A percentile compares a stretch with the other conserved stretches of the same genome.
Conservation (phyloP, 2,888 invertebrate species). For the Agriopis aurantiaria region DNA sequence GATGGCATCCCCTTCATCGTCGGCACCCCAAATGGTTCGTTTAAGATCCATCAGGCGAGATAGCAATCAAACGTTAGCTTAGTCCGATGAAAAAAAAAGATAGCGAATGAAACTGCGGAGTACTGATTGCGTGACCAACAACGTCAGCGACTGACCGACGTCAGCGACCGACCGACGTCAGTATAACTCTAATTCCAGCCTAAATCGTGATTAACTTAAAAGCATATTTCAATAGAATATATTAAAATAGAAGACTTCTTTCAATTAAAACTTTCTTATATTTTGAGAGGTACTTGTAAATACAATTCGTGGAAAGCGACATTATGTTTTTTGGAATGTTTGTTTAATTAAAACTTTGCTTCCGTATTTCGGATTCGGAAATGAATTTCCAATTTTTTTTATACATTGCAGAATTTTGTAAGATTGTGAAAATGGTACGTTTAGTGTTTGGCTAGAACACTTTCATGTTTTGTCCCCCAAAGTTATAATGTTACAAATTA, state of each 20-base stretch:
- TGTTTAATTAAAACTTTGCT: constrained; percentile 22
- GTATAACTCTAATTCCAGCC: background rate
- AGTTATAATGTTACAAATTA: no score
- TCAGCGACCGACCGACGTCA: no score
- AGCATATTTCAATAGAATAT: constrained; percentile 1
- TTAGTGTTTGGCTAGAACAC: background rate
- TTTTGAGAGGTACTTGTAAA: constrained; percentile 17
- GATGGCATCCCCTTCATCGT: no score
- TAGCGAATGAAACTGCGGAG: no score
- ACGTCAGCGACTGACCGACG: no score
- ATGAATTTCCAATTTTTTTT: background rate
- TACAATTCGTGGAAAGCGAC: constrained; percentile 17
- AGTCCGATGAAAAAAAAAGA: no score
- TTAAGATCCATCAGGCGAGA: no score
- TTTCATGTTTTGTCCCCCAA: no score
- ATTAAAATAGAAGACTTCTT: constrained; percentile 17
- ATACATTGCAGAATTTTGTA: background rate
- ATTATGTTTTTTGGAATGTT: constrained; percentile 18
- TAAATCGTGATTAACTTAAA: constrained; percentile 5
- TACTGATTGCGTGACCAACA: no score
- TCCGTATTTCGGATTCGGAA: background rate
- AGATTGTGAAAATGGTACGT: background rate
- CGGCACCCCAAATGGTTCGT: no score
- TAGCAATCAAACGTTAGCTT: no score
- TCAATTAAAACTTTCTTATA: constrained; percentile 27